phyloP scores from a whole-genome alignment of 2,797 vertebrate species.

The Chanos chanos region DNA sequence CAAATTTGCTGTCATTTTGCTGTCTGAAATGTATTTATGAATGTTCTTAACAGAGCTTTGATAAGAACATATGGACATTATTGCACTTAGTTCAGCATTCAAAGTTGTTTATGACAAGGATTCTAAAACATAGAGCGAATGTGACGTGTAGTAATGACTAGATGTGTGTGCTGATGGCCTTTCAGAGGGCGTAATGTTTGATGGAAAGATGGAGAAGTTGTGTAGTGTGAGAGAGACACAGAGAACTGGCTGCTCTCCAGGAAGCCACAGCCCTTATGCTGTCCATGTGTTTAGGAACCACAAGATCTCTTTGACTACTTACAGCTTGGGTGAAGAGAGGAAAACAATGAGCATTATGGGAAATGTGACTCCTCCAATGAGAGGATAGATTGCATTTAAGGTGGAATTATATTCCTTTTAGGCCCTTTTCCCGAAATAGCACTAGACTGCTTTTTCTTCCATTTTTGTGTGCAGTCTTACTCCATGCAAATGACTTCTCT shows the following conservation, averaged over 20 bases:
- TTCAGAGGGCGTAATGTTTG: constrained; percentile 15
- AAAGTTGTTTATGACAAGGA: not conserved
- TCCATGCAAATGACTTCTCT: too few relatives aligned
- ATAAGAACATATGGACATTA: too few relatives aligned
- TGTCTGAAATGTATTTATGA: too few relatives aligned
- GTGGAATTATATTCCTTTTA: too few relatives aligned
- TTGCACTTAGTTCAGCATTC: too few relatives aligned
- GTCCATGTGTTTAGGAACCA: constrained; percentile 42
- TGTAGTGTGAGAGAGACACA: constrained; percentile 3
- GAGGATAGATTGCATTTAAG: constrained; percentile 29
- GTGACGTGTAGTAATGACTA: constrained; percentile 6
- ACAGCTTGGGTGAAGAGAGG: constrained; percentile 8
- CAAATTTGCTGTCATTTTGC: too few relatives aligned
- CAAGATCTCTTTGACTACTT: constrained; percentile 27
- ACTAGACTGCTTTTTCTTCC: too few relatives aligned
- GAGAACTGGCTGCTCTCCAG: constrained; percentile 40
- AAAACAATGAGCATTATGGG: constrained; percentile 14
- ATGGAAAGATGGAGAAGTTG: constrained; percentile 29
- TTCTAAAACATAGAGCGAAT: not conserved
- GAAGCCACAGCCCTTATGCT: constrained; percentile 42
- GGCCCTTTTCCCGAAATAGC: too few relatives aligned
- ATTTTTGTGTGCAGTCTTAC: too few relatives aligned
- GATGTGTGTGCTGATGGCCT: not conserved
- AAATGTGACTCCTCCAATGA: constrained; percentile 12
- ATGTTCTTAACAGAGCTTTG: too few relatives aligned